phyloP scores from a whole-genome alignment of 2,113 vertebrate genomes.

The Otus sunia region DNA sequence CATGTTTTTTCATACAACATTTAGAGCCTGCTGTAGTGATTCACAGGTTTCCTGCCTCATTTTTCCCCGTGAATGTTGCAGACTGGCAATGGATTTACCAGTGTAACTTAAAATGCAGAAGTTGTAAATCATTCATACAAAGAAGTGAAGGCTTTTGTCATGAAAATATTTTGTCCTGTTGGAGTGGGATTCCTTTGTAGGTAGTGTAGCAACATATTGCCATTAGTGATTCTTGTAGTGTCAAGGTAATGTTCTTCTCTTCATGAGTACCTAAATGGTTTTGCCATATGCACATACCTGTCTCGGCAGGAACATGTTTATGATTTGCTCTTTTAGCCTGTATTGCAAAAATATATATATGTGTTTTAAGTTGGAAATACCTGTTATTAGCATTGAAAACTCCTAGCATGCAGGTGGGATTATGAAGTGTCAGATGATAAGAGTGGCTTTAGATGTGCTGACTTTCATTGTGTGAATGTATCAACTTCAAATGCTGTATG shows the following conservation, averaged over 20 bases:
- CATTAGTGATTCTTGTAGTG: not conserved
- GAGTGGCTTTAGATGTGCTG: not conserved
- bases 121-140: not conserved
- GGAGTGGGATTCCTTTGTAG: not conserved
- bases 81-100: not conserved
- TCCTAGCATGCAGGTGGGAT: not conserved
- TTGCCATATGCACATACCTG: not conserved
- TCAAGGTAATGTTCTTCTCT: not conserved
- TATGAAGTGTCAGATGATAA: rapidly evolving
- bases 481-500: not conserved
- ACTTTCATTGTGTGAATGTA: not conserved
- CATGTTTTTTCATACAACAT: not conserved
- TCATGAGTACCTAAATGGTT: not conserved
- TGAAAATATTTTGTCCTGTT: not conserved
- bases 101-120: not conserved
- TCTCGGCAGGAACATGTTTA: not conserved
- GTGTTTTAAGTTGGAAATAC: not conserved
- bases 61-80: not conserved
- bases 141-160: not conserved
- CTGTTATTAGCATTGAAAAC: not conserved
- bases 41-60: not conserved
- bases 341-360: not conserved
- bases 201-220: not conserved
- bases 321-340: not conserved
- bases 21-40: not conserved